Percentiles rank a stretch among this genome's conserved stretches.
phyloP scores from a whole-genome alignment of 1,140 invertebrate genomes.

The Argopecten irradians region DNA sequence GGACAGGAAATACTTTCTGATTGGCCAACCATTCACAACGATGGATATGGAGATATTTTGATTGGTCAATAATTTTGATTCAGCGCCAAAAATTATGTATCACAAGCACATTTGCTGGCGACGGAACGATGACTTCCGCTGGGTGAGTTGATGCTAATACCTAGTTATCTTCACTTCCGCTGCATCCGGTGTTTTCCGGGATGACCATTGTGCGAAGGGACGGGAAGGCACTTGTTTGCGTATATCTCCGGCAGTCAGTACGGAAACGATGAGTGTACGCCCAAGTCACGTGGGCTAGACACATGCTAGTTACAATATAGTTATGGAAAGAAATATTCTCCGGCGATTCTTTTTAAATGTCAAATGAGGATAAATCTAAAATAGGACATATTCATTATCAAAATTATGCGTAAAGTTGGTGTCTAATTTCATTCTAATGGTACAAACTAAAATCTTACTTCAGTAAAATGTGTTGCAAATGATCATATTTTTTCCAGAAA shows the following conservation, averaged over 20 bases:
- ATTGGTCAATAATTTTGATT: not conserved
- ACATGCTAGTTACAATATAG: too few species aligned
- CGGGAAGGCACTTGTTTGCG: not conserved
- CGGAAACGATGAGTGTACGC: not conserved
- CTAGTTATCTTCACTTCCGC: conserved; percentile 7
- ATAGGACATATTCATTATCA: too few species aligned
- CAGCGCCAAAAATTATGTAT: not conserved
- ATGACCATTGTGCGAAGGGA: not conserved
- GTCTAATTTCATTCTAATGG: too few species aligned
- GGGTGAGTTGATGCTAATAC: not conserved
- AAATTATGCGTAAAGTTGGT: too few species aligned
- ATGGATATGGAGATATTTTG: not conserved
- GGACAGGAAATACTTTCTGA: conserved; percentile 2
- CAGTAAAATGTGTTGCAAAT: too few species aligned
- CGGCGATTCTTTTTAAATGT: too few species aligned
- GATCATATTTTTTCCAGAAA: too few species aligned
- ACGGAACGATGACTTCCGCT: conserved; percentile 10
- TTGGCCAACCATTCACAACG: not conserved
- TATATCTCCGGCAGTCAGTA: not conserved
- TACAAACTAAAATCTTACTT: too few species aligned
- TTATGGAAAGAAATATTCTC: too few species aligned
- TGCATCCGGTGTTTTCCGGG: not conserved
- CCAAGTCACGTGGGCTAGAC: not conserved
- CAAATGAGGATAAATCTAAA: too few species aligned
- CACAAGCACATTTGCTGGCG: not conserved